These are phyloP conservation scores for Brachyptera putata DNA, from an alignment of 2,888 invertebrate species.

Conservation along the genomic window DNA sequence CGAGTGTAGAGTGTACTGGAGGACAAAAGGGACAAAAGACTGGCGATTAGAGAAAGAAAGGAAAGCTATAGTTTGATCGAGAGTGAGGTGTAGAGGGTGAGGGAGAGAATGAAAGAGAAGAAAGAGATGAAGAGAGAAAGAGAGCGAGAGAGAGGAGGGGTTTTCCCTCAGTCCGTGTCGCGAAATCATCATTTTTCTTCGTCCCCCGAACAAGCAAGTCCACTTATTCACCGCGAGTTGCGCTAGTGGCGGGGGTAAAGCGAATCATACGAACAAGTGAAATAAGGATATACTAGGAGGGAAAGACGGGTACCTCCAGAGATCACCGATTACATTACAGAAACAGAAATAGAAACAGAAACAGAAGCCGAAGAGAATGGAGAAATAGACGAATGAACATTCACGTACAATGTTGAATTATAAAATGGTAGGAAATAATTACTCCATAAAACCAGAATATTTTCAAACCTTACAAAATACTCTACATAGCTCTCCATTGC, in stretches of 20 bases:
- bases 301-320: no score
- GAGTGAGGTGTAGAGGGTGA: neutral
- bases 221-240: slow-evolving; percentile 49
- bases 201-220: slow-evolving; percentile 52
- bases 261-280: slow-evolving; percentile 10
- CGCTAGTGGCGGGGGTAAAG: neutral
- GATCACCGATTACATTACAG: slow-evolving; percentile 46
- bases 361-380: no score
- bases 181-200: slow-evolving; percentile 53
- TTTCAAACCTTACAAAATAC: no score
- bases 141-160: slow-evolving; percentile 23
- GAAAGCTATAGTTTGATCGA: neutral
- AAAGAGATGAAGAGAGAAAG: neutral
- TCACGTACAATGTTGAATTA: no score
- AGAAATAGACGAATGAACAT: no score
- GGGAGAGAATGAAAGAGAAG: neutral
- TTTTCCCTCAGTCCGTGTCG: slow-evolving; percentile 46
- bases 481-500: no score
- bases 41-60: neutral
- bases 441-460: no score
- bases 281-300: slow-evolving; percentile 28
- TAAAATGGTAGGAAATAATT: no score
- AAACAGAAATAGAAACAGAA: no score
- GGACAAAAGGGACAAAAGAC: neutral
- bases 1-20: neutral